Percentiles rank a stretch among this genome's conserved stretches.
Conservation (phyloP, 1,140 invertebrate genomes). For the Drosophila pallidifrons region DNA sequence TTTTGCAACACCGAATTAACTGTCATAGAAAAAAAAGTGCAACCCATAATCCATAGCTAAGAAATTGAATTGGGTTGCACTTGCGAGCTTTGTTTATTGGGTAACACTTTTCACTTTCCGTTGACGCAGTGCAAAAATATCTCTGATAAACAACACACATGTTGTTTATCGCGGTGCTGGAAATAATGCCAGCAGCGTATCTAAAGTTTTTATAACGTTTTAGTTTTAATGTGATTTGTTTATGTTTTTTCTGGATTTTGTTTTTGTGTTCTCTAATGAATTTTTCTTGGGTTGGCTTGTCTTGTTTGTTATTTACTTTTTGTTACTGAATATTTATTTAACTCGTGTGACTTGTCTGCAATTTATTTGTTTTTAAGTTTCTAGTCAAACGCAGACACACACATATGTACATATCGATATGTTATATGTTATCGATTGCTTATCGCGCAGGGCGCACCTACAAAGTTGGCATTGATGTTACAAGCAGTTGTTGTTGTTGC, state of each 20-base stretch:
- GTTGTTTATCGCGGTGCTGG: too few species aligned
- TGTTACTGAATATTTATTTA: conserved; percentile 22
- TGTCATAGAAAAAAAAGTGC: too few species aligned
- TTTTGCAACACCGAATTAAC: not conserved
- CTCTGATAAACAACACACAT: too few species aligned
- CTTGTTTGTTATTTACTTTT: conserved; percentile 20
- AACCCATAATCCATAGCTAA: too few species aligned
- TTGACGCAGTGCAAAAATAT: too few species aligned
- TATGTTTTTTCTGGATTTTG: conserved; percentile 18
- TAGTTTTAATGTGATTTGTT: conserved; percentile 6
- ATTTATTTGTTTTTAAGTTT: conserved; percentile 36
- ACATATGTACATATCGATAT: conserved; percentile 14
- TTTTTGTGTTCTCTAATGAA: conserved; percentile 24
- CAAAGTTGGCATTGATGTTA: conserved; percentile 44
- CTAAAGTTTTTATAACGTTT: not conserved
- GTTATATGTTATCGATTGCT: not conserved
- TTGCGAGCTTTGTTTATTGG: not conserved
- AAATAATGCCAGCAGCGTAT: not conserved
- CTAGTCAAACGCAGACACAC: not conserved
- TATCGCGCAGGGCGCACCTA: conserved; percentile 21
- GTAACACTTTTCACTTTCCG: too few species aligned
- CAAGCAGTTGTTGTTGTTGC: conserved; percentile 24
- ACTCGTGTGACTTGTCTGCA: conserved; percentile 25
- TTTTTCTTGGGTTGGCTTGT: not conserved
- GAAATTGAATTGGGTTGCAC: too few species aligned